phyloP scores from a whole-genome alignment of 2,888 invertebrate species.

The Synergus japonicus region DNA sequence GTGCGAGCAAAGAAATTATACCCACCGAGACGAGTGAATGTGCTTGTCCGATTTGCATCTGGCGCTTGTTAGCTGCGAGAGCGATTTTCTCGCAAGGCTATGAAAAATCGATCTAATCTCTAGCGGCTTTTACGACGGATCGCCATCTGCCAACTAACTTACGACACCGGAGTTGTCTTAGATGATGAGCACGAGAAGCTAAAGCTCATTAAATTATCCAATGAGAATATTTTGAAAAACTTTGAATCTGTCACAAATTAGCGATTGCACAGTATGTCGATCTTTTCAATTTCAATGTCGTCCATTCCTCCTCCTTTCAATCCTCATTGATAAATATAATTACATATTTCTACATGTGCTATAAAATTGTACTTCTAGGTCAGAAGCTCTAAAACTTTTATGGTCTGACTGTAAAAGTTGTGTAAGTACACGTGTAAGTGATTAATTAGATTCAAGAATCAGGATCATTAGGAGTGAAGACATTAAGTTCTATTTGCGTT shows the following conservation, averaged over 20 bases:
- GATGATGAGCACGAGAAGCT: slow-evolving; percentile 5
- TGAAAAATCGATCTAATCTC: slow-evolving; percentile 73
- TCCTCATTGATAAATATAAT: background rate
- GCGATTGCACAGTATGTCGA: slow-evolving; percentile 1
- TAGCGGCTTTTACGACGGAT: slow-evolving; percentile 58
- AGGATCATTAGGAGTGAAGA: background rate
- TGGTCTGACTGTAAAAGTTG: background rate
- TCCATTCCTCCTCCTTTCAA: background rate
- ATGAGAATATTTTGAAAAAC: slow-evolving; percentile 4
- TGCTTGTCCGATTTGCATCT: slow-evolving; percentile 70
- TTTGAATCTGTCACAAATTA: background rate
- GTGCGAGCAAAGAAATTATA: slow-evolving; percentile 37
- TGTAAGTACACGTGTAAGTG: background rate
- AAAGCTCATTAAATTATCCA: background rate
- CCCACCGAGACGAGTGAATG: slow-evolving; percentile 48
- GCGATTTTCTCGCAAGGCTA: slow-evolving; percentile 67
- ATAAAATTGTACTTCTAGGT: background rate
- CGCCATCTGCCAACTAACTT: slow-evolving; percentile 69
- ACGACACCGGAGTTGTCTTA: slow-evolving; percentile 59
- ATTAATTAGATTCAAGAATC: background rate
- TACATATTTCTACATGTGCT: background rate
- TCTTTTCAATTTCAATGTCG: background rate
- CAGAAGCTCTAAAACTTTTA: background rate
- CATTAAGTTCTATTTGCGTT: background rate
- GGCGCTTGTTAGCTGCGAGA: slow-evolving; percentile 70